phyloP scores from a whole-genome alignment of 2,113 vertebrate genomes.

The Eretmochelys imbricata region DNA sequence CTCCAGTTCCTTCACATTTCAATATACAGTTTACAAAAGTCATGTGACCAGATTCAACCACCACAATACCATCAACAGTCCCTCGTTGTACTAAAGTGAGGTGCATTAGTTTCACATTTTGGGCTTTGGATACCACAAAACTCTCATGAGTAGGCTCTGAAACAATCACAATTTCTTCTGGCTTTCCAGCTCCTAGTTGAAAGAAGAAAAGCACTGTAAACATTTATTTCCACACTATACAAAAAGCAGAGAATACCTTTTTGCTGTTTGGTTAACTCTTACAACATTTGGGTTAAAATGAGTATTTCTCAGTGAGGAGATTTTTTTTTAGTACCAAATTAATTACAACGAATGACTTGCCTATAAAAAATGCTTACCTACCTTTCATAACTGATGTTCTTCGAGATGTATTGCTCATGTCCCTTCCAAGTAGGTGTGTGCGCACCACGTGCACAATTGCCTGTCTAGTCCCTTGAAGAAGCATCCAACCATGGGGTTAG shows the following conservation, averaged over 20 bases:
- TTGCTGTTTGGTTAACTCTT: not conserved
- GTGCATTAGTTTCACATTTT: conserved; percentile 60
- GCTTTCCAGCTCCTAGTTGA: conserved; percentile 63
- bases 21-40: conserved; percentile 72
- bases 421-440: too few species aligned
- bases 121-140: conserved; percentile 71
- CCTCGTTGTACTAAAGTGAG: conserved; percentile 71
- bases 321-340: not conserved
- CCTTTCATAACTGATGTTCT: too few species aligned
- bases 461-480: too few species aligned
- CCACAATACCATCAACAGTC: conserved; percentile 63
- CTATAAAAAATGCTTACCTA: not conserved
- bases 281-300: not conserved
- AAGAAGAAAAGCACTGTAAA: conserved; percentile 3
- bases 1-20: conserved; percentile 76
- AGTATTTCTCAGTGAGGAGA: not conserved
- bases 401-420: too few species aligned
- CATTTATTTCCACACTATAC: not conserved
- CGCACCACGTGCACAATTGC: too few species aligned
- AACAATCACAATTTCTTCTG: conserved; percentile 68
- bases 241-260: too few species aligned
- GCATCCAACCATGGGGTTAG: too few species aligned
- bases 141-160: conserved; percentile 67
- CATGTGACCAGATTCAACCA: conserved; percentile 76
- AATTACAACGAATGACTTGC: not conserved